phyloP scores from a whole-genome alignment of 2,797 vertebrate species.

The Pseudochirops cupreus region DNA sequence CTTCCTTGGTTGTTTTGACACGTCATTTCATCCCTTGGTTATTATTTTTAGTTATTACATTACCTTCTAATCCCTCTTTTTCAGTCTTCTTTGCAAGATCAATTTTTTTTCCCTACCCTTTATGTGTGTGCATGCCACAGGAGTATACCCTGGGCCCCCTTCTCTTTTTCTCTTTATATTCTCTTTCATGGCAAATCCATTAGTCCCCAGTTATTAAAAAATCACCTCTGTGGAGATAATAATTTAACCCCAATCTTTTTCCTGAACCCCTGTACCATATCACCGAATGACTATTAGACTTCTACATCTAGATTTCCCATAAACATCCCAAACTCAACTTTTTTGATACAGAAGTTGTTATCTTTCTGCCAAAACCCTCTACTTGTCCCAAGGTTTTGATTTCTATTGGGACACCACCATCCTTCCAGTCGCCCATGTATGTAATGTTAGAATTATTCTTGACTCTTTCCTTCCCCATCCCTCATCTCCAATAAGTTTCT shows the following conservation, averaged over 20 bases:
- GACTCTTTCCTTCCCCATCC: not conserved
- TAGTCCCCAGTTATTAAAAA: not conserved
- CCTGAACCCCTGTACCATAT: not conserved
- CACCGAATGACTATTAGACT: not conserved
- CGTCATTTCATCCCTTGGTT: not conserved
- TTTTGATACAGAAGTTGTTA: not conserved
- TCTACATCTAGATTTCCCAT: not conserved
- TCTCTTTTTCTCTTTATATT: not conserved
- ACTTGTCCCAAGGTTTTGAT: not conserved
- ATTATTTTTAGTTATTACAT: not conserved
- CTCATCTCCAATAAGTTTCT: not conserved
- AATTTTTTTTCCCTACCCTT: not conserved
- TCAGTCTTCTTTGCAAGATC: not conserved
- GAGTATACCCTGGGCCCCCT: not conserved
- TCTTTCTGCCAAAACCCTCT: not conserved
- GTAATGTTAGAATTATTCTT: not conserved
- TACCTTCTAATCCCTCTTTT: not conserved
- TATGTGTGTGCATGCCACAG: not conserved
- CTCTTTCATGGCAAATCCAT: not conserved
- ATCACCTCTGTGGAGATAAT: not conserved
- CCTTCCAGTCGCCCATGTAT: not conserved
- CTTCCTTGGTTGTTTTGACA: too few species aligned
- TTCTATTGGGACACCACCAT: not conserved
- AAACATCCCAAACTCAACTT: not conserved
- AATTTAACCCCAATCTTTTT: not conserved